Evolutionary conservation across 2,888 invertebrate genomes (phyloP).

Genomic region (Epinotia bilunana): DNA sequence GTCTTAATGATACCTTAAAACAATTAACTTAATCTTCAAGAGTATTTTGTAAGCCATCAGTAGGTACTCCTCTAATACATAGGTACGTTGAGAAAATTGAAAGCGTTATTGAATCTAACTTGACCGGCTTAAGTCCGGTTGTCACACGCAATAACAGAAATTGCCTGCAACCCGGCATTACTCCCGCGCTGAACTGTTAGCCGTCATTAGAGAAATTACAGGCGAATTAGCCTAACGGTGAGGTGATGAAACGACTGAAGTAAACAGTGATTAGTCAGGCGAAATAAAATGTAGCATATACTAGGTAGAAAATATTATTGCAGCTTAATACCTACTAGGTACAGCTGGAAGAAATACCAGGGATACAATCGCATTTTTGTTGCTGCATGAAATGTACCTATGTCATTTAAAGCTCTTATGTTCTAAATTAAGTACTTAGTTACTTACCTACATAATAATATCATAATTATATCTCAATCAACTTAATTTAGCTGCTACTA

Average conservation of each 20-base stretch:
- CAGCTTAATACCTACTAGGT: neutral
- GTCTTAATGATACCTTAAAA: too few species aligned
- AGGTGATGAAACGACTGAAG: slow-evolving; percentile 53
- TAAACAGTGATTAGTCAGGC: slow-evolving; percentile 47
- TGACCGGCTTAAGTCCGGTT: slow-evolving; percentile 43
- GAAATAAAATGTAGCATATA: slow-evolving; percentile 20
- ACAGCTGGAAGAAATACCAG: neutral
- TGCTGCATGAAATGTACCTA: neutral
- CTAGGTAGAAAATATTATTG: slow-evolving; percentile 1
- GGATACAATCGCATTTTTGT: neutral
- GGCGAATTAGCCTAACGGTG: slow-evolving; percentile 60
- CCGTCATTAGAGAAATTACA: slow-evolving; percentile 60
- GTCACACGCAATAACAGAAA: slow-evolving; percentile 49
- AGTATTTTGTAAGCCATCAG: neutral
- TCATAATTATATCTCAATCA: too few species aligned
- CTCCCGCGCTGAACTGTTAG: slow-evolving; percentile 51
- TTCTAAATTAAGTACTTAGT: neutral
- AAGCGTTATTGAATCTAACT: slow-evolving; percentile 35
- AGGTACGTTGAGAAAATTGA: slow-evolving; percentile 9
- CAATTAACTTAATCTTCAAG: neutral
- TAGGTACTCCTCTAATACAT: neutral
- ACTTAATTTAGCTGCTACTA: too few species aligned
- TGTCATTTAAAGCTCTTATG: too few species aligned
- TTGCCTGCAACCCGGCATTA: slow-evolving; percentile 49
- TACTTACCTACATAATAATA: too few species aligned